Evolutionary conservation across 2,797 vertebrate genomes (phyloP), one percentile per base, ranked within the genome.

Genomic region (Hipposideros larvatus): DNA sequence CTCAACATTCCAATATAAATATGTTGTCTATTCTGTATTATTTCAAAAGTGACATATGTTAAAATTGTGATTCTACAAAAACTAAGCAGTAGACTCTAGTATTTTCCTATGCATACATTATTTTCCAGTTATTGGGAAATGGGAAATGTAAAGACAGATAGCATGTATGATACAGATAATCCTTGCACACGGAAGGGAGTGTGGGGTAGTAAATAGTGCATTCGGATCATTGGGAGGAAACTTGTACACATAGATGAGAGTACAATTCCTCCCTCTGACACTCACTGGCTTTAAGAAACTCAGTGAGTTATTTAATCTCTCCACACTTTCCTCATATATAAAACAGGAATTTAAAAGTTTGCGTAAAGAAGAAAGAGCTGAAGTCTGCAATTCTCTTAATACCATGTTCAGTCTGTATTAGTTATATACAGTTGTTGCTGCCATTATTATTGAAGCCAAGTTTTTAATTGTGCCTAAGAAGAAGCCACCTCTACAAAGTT

Each of bases 31-130:
- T 48, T 31, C 18, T 10, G n/a, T 57, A 31, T 66, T 94, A 78
- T 7, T 66, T 93, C 15, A 63, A 70, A 93, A 51, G 14, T 86
- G 53, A 71, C 15, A 24, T 61, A 70, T 6, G 90, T n/a, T 75
- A 71, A 85, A 91, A 92, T 43, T 41, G 70, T 73, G 18, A 86
- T 83, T n/a, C 13, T 55, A 43, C 11, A 87, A 6, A 92, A 91
- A 74, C 2, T 13, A 53, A 83, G 2, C 11, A 70, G 31, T 71
- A 0, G 13, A 4, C 19, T 34, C 9, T 70, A 61, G 3, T 4
- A 28, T 31, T 92, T 61, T 94, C 9, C 3, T 94, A 2, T 46
- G 22, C 16, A 80, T 53, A 57, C 57, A 37, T 28, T 77, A 61
- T 5, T 11, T 87, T 90, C 37, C 7, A 70, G 11, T n/a, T 65